A percentile compares a stretch with the other conserved stretches of the same genome.
Evolutionary conservation across 1,140 invertebrate species (phyloP).

Genomic region (Achroia grisella): DNA sequence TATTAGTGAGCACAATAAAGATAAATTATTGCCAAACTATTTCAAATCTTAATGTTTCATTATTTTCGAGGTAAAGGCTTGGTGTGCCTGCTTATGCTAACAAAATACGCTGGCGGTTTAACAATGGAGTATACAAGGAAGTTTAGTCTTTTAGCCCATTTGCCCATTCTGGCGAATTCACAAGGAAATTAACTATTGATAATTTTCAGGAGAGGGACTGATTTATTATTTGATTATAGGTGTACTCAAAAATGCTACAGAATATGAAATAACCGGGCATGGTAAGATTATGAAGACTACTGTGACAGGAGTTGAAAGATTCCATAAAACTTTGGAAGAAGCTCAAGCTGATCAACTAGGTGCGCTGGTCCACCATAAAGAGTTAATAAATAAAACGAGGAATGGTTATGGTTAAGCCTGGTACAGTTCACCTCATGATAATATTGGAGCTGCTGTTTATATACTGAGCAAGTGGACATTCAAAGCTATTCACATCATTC

Average conservation of each 20-base stretch:
- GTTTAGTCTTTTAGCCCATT: too few relatives aligned
- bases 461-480: slow-evolving; percentile 86
- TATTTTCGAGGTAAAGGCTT: too few relatives aligned
- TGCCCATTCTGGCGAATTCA: too few relatives aligned
- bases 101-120: too few relatives aligned
- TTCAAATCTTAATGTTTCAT: too few relatives aligned
- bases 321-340: slow-evolving; percentile 95
- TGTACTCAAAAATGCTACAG: slow-evolving; percentile 93
- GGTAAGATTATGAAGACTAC: slow-evolving; percentile 89
- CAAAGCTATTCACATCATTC: slow-evolving; percentile 85
- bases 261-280: slow-evolving; percentile 94
- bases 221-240: slow-evolving; percentile 33
- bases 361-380: slow-evolving; percentile 91
- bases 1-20: too few relatives aligned
- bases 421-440: slow-evolving; percentile 82
- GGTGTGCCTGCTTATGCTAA: too few relatives aligned
- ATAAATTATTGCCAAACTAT: too few relatives aligned
- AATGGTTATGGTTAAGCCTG: slow-evolving; percentile 94
- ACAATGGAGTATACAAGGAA: too few relatives aligned
- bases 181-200: too few relatives aligned
- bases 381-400: slow-evolving; percentile 94
- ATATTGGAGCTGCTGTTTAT: slow-evolving; percentile 85
- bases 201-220: too few relatives aligned
- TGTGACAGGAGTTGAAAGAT: slow-evolving; percentile 98
- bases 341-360: slow-evolving; percentile 97